These are phyloP conservation scores for Bombus haemorrhoidalis DNA, from an alignment of 1,140 invertebrate species.

Conservation along the genomic window DNA sequence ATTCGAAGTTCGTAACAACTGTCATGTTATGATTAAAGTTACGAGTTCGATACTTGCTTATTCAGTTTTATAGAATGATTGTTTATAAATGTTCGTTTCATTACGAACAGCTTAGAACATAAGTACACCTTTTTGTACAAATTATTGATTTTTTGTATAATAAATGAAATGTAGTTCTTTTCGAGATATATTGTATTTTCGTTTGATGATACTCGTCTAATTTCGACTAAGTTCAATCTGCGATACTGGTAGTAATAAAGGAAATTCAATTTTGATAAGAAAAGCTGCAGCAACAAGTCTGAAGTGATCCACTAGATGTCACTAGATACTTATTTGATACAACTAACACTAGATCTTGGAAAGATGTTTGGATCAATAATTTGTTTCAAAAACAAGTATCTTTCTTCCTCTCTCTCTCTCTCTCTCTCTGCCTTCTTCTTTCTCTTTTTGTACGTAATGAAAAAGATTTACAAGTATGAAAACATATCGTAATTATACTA, in stretches of 20 bases:
- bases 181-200: conserved; percentile 23
- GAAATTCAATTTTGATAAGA: neutral
- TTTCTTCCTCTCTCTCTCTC: too few species aligned
- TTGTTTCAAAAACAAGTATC: too few species aligned
- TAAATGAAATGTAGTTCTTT: conserved; percentile 70
- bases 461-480: too few species aligned
- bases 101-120: conserved; percentile 33
- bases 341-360: neutral
- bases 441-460: too few species aligned
- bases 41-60: conserved; percentile 18
- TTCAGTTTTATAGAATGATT: conserved; percentile 40
- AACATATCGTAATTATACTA: too few species aligned
- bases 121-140: conserved; percentile 74
- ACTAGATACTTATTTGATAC: neutral
- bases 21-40: conserved; percentile 8
- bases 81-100: conserved; percentile 40
- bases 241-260: too few species aligned
- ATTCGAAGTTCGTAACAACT: conserved; percentile 15
- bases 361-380: too few species aligned
- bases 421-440: too few species aligned
- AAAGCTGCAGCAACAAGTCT: neutral
- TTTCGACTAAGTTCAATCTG: too few species aligned
- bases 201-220: neutral
- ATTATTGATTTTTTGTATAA: conserved; percentile 72
- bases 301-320: too few species aligned